These are phyloP conservation scores for Athrips mouffetella DNA, from an alignment of 2,888 invertebrate genomes.

Conservation along the genomic window DNA sequence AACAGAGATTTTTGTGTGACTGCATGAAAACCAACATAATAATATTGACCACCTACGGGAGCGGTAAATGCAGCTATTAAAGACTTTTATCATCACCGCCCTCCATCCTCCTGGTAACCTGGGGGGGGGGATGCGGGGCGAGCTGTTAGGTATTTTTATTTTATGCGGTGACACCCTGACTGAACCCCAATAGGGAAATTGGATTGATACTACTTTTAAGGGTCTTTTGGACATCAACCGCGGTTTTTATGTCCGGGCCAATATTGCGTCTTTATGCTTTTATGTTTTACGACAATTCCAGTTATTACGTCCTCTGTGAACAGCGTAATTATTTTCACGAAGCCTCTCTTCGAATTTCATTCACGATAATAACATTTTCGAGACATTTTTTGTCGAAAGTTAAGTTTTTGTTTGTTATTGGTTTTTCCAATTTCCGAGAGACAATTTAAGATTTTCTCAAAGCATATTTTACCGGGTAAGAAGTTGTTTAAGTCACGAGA, in stretches of 20 bases:
- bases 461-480: conserved; percentile 4
- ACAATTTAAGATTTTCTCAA: neutral
- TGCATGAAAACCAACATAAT: no score
- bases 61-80: conserved; percentile 67
- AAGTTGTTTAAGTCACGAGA: neutral
- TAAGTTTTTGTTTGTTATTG: no score
- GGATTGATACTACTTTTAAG: conserved; percentile 75
- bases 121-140: conserved; percentile 36
- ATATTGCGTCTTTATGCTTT: conserved; percentile 64
- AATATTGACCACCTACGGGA: conserved; percentile 31
- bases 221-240: conserved; percentile 68
- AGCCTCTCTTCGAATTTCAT: neutral
- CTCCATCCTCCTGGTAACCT: conserved; percentile 27
- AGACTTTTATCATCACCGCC: conserved; percentile 58
- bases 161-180: conserved; percentile 69
- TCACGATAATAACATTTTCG: neutral
- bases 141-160: conserved; percentile 72
- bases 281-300: conserved; percentile 53
- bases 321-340: conserved; percentile 21
- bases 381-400: no score
- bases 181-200: conserved; percentile 72
- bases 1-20: no score
- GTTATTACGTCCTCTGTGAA: conserved; percentile 35
- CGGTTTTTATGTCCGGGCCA: conserved; percentile 61
- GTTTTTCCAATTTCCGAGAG: no score